These are phyloP conservation scores for Tetropium fuscum DNA, from an alignment of 2,888 invertebrate species.

Conservation along the genomic window DNA sequence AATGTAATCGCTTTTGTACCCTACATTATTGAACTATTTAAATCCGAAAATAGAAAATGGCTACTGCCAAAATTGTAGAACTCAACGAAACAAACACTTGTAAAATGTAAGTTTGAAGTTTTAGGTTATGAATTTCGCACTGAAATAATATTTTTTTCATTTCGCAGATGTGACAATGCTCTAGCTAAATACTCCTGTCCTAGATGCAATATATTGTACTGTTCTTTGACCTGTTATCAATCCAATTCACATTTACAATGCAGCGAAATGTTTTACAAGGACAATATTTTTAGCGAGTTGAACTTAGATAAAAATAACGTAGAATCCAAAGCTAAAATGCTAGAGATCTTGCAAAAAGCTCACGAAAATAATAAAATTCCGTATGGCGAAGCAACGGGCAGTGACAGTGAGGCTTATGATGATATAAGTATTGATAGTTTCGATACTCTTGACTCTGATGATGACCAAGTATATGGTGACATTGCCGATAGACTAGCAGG, in stretches of 20 bases:
- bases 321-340: conserved; percentile 71
- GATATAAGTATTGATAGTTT: conserved; percentile 48
- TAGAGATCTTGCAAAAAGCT: conserved; percentile 73
- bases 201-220: conserved; percentile 84
- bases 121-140: neutral
- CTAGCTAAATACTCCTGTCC: conserved; percentile 87
- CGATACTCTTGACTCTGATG: conserved; percentile 51
- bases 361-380: conserved; percentile 55
- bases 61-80: conserved; percentile 57
- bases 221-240: conserved; percentile 87
- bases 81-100: conserved; percentile 60
- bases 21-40: neutral
- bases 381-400: conserved; percentile 13
- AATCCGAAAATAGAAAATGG: conserved; percentile 47
- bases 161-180: conserved; percentile 73
- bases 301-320: conserved; percentile 66
- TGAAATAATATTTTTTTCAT: conserved; percentile 19
- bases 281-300: conserved; percentile 82
- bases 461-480: conserved; percentile 68
- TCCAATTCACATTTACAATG: conserved; percentile 81
- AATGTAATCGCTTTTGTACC: no score
- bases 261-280: conserved; percentile 89
- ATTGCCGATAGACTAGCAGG: conserved; percentile 76
- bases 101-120: conserved; percentile 57
- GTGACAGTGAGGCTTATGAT: conserved; percentile 40